Conservation (phyloP, 2,797 vertebrate species). For the Pipistrellus kuhlii region DNA sequence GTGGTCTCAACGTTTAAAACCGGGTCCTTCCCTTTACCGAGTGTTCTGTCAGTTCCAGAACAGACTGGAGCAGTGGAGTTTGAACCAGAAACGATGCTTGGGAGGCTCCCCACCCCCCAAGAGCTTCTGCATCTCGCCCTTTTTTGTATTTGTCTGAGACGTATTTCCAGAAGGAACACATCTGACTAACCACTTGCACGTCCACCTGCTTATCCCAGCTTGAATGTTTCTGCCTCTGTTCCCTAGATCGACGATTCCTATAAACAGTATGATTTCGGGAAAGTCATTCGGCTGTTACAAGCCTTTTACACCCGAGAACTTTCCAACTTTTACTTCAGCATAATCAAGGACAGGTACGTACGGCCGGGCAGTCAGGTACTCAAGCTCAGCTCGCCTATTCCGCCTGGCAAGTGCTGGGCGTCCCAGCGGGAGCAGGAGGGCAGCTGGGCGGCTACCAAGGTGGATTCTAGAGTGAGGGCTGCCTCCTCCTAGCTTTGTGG, state of each 20-base stretch:
- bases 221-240: background rate
- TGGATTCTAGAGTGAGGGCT: background rate
- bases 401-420: background rate
- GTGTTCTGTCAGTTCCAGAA: background rate
- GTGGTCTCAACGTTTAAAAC: background rate
- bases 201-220: background rate
- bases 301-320: conserved; percentile 93
- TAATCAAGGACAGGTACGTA: conserved; percentile 95
- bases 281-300: conserved; percentile 93
- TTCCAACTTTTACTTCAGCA: conserved; percentile 97
- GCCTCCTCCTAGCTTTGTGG: background rate
- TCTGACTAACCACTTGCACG: background rate
- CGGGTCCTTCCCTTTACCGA: background rate
- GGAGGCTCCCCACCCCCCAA: background rate
- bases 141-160: background rate
- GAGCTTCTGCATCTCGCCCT: background rate
- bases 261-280: conserved; percentile 93
- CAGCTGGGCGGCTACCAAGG: background rate
- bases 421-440: fast-evolving
- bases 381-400: fast-evolving
- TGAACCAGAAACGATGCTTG: background rate
- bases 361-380: background rate
- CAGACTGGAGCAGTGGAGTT: background rate
- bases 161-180: background rate
- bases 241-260: conserved; percentile 94